Evolutionary conservation across 1,140 invertebrate species (phyloP).

Genomic region (Caenorhabditis remanei): DNA sequence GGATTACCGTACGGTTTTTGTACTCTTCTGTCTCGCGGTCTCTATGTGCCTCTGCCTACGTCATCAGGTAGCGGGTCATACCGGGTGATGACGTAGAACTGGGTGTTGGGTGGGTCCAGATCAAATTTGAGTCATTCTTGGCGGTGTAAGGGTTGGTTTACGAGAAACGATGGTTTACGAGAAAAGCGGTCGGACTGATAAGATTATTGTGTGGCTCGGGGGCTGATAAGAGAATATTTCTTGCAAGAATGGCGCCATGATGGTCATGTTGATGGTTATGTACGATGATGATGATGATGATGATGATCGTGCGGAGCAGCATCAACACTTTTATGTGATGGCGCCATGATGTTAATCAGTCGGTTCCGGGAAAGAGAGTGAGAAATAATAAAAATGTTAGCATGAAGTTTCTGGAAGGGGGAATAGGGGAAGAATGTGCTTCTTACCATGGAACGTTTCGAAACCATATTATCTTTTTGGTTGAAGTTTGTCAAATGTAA

Average conservation of each 20-base stretch:
- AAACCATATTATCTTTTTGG: too few relatives aligned
- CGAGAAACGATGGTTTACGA: background rate
- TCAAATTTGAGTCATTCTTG: slow-evolving; percentile 13
- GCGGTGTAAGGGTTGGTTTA: background rate
- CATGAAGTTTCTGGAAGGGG: too few relatives aligned
- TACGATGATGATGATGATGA: slow-evolving; percentile 14
- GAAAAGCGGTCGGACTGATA: background rate
- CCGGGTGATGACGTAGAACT: background rate
- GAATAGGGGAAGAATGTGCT: too few relatives aligned
- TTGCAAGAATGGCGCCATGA: slow-evolving; percentile 40
- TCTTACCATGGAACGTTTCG: too few relatives aligned
- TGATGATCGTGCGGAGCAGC: background rate
- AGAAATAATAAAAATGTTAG: background rate
- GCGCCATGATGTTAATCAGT: slow-evolving; percentile 8
- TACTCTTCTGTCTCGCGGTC: background rate
- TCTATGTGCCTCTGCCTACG: background rate
- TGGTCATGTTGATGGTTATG: slow-evolving; percentile 11
- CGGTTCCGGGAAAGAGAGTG: background rate
- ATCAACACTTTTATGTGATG: background rate
- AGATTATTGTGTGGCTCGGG: background rate
- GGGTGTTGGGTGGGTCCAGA: background rate
- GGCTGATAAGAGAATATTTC: background rate
- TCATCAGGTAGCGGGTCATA: background rate
- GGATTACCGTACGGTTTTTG: slow-evolving; percentile 21
- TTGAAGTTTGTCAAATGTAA: too few relatives aligned